phyloP scores from a whole-genome alignment of 2,113 vertebrate genomes.

The Sitta europaea region DNA sequence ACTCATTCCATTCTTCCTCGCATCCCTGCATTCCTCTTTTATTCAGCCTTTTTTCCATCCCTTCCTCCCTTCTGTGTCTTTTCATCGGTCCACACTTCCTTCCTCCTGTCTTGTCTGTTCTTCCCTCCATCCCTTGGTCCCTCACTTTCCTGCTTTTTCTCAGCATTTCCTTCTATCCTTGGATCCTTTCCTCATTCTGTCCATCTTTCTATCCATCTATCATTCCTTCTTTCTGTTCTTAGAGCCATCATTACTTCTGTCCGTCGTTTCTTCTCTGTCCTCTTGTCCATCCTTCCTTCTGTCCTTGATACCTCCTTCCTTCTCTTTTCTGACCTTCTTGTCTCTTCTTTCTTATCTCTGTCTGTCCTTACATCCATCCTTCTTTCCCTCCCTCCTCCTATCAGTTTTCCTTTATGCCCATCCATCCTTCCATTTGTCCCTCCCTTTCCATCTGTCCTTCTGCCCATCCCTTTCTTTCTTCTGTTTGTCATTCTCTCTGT shows the following conservation, averaged over 20 bases:
- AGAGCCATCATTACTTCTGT: not conserved
- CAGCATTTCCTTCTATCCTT: not conserved
- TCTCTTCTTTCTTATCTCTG: not conserved
- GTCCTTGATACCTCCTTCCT: not conserved
- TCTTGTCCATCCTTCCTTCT: not conserved
- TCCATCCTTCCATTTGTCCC: not conserved
- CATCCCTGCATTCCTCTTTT: not conserved
- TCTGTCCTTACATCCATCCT: not conserved
- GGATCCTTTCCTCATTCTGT: not conserved
- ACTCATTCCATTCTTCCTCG: not conserved
- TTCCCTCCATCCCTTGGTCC: not conserved
- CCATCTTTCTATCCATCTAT: not conserved
- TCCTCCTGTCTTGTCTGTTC: not conserved
- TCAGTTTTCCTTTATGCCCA: not conserved
- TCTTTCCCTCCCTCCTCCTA: not conserved
- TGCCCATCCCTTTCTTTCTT: not conserved
- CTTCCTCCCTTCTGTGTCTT: not conserved
- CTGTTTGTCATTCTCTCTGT: not conserved
- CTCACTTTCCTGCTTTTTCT: not conserved
- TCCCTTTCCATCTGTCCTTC: not conserved
- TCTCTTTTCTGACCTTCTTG: not conserved
- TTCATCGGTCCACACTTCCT: not conserved
- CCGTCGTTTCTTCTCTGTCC: not conserved
- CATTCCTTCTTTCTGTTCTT: rapidly evolving
- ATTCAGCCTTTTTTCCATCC: not conserved